Base-by-base conservation (phyloP, 1,140 invertebrate genomes). In the Diuraphis noxia region DNA sequence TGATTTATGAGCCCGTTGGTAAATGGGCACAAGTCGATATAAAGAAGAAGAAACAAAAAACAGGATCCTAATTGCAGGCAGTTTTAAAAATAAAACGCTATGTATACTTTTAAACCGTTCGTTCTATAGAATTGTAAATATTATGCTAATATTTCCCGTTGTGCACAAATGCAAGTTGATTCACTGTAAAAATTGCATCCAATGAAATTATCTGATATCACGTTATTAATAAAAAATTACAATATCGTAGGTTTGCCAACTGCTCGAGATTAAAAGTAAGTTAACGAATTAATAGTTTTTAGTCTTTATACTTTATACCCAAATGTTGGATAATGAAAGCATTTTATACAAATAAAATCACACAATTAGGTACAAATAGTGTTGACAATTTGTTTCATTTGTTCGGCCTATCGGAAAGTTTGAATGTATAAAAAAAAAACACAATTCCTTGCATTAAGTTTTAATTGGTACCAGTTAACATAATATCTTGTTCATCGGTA, bases 91-190 rank as follows among this genome's bases (percentile, higher is more conserved):
- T 36, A 34, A 86, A 86, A 86, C 34, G n/a, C 36, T 49, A 86
- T 49, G 84, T 49, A 49, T 86, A 86, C 34, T 86, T 86, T 86
- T 49, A 49, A 86, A 49, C 43, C 17, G 84, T 86, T 43, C 40
- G 10, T 30, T 85, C 6, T 34, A 23, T 46, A 43, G 13, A 84
- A 46, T 85, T 85, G 82, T 43, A 85, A 21, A 34, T 85, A 85
- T 85, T 85, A 85, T 85, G 82, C n/a, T 46, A 85, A 86, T 85
- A 41, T 46, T 34, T 46, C 41, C n/a, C 41, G 82, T 85, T 85
- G 40, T 19, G 8, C 84, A 41, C 30, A 43, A 85, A 85, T 43
- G 25, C 40, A 43, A 43, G 30, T 85, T 85, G 21, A n/a, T 34
- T 6, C n/a, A 43, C 30, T 43, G 40, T 34, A 85, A 85, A 43